These are phyloP conservation scores for Promerops cafer DNA, from an alignment of 2,113 vertebrate genomes.

Conservation along the genomic window DNA sequence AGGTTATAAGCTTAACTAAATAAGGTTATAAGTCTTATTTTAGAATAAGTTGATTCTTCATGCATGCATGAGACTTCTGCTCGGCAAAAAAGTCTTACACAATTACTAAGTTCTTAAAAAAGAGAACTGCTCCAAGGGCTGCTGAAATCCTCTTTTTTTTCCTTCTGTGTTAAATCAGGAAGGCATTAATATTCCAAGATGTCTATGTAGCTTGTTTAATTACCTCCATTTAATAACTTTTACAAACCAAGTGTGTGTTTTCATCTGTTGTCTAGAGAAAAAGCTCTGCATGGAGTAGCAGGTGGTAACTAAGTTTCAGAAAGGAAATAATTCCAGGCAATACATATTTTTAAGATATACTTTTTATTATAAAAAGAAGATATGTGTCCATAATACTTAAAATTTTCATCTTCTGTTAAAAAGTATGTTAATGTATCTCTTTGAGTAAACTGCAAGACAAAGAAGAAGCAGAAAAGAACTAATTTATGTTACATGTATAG, in stretches of 20 bases:
- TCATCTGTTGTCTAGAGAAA: background rate
- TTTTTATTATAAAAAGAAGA: background rate
- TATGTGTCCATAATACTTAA: background rate
- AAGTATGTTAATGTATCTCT: background rate
- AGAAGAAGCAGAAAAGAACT: background rate
- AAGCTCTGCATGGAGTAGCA: background rate
- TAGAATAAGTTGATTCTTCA: background rate
- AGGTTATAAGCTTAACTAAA: accelerated
- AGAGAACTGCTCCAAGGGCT: background rate
- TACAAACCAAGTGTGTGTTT: background rate
- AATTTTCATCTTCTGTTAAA: background rate
- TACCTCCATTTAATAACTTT: background rate
- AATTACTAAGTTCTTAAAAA: background rate
- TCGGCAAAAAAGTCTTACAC: background rate
- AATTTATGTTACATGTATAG: background rate
- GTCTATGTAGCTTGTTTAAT: background rate
- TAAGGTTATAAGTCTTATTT: too few species aligned
- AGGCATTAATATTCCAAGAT: background rate
- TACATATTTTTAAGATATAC: background rate
- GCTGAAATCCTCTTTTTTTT: background rate
- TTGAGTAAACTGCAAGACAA: background rate
- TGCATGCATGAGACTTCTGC: background rate
- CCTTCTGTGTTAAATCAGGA: background rate
- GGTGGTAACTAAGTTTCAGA: background rate
- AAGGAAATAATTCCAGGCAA: background rate